Conservation (phyloP, 2,113 vertebrate species). For the Megaptera novaeangliae region DNA sequence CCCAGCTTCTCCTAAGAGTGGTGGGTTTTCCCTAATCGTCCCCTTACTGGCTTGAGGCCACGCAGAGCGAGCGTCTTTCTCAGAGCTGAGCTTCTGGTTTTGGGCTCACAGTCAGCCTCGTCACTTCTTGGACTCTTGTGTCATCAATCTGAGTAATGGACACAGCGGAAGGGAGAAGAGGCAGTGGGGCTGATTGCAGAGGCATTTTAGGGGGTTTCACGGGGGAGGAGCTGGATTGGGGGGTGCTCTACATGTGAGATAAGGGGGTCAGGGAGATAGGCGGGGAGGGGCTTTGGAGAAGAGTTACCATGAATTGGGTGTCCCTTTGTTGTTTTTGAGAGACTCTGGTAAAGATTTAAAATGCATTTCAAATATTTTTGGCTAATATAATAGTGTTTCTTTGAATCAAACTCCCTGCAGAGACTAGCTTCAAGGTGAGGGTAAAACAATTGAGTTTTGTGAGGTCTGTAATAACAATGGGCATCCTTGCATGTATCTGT, state of each 20-base stretch:
- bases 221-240: not conserved
- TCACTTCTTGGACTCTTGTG: not conserved
- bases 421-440: not conserved
- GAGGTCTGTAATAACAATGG: not conserved
- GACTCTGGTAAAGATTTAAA: not conserved
- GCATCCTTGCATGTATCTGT: not conserved
- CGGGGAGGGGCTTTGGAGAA: not conserved
- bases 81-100: not conserved
- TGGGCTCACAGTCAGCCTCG: not conserved
- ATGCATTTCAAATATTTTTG: not conserved
- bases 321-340: not conserved
- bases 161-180: not conserved
- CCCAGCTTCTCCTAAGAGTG: not conserved
- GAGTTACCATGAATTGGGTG: not conserved
- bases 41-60: not conserved
- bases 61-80: not conserved
- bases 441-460: not conserved
- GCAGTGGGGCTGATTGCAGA: not conserved
- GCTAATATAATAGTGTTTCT: not conserved
- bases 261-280: not conserved
- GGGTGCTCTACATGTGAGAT: not conserved
- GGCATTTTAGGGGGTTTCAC: not conserved
- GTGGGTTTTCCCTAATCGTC: not conserved
- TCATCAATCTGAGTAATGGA: not conserved
- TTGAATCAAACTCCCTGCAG: not conserved